Evolutionary conservation across 2,113 vertebrate species (phyloP), one percentile per base, ranked within the genome.

Genomic region (Mugil cephalus): DNA sequence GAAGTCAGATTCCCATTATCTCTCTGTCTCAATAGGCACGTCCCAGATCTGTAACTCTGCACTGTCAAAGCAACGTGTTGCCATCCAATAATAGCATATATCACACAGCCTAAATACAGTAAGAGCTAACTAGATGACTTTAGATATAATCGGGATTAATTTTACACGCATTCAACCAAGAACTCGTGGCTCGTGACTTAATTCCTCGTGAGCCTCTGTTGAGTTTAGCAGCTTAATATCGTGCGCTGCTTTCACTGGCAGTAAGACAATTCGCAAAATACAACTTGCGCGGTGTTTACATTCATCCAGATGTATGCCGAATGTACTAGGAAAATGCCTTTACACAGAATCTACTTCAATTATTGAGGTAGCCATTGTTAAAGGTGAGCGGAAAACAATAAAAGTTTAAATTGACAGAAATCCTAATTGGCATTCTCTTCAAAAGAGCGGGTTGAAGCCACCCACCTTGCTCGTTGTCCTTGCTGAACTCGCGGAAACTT

Each of bases 401-500:
- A 13, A 15, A 24, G 4, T 1, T 70, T 47, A 54, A 78, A 82
- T 12, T 5, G n/a, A 0, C 11, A 5, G 0, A 30, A 59, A 60
- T 50, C 3, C 10, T 39, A 0, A 59, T 1, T 0, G 11, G 17
- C 0, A 2, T 54, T 52, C 13, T 10, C 3, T 7, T 42, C 2
- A 30, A 4, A 52, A 2, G 21, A 10, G 3, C 46, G 12, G 1
- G 0, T 1, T 17, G 21, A 50, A 21, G 58, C 12, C 42, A 68
- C 47, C 24, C 24, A 30, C 59, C 53, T 10, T 19, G 64, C 55
- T 65, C 12, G 4, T 8, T 43, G 81, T 45, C 89, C 88, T 90
- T 85, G 84, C 51, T 61, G 10, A 77, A 87, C 81, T 84, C 68
- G 53, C 14, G 50, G 39, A 50, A 86, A 87, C 67, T 79, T 81